Conservation (phyloP, 2,113 vertebrate species). For the Urocitellus parryii region DNA sequence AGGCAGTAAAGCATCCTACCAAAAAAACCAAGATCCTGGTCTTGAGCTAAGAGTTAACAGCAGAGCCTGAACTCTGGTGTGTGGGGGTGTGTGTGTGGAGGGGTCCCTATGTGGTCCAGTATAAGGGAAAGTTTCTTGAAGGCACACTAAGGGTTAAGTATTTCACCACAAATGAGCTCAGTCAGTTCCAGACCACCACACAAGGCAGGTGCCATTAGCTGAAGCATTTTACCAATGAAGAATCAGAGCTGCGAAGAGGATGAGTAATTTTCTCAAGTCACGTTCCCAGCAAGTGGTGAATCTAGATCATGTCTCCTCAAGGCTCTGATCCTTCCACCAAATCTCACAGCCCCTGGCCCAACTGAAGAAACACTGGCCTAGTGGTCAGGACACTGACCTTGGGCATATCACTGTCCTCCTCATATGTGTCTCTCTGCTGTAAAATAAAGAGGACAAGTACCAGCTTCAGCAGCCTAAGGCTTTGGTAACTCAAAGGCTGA, state of each 20-base stretch:
- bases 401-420: neutral
- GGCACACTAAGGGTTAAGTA: neutral
- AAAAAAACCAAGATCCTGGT: conserved; percentile 34
- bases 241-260: neutral
- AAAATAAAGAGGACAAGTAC: neutral
- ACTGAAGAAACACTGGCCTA: neutral
- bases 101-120: neutral
- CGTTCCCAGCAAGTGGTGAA: neutral
- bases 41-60: neutral
- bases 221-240: neutral
- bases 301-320: conserved; percentile 12
- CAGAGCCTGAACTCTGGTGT: neutral
- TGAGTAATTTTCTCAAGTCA: neutral
- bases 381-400: neutral
- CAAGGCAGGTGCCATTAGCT: neutral
- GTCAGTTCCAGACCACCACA: neutral
- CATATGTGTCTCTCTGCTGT: neutral
- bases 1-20: neutral
- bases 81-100: no score
- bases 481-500: neutral
- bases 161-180: neutral
- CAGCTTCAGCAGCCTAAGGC: neutral
- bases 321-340: neutral
- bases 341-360: neutral
- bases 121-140: neutral